Evolutionary conservation across 2,797 vertebrate genomes (phyloP).

Genomic region (Acanthopagrus latus): DNA sequence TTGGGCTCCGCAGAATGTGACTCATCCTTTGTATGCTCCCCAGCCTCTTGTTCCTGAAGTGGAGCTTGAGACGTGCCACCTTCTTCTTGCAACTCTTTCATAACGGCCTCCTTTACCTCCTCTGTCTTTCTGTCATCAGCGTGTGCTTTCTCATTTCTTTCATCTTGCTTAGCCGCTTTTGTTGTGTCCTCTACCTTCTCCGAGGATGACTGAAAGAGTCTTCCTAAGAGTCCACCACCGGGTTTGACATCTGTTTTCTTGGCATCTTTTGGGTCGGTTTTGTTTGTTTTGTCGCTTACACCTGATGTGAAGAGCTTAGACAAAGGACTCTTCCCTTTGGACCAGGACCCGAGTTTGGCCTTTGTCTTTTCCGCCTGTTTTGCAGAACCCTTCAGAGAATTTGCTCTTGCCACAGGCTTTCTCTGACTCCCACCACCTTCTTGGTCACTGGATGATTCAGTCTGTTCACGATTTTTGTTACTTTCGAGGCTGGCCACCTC

Average conservation of each 20-base stretch:
- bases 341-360: slow-evolving; percentile 79
- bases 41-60: slow-evolving; percentile 22
- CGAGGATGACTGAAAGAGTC: slow-evolving; percentile 75
- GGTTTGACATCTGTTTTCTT: slow-evolving; percentile 79
- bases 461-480: slow-evolving; percentile 35
- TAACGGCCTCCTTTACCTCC: slow-evolving; percentile 1
- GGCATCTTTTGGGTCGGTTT: slow-evolving; percentile 63
- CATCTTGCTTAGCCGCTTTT: slow-evolving; percentile 7
- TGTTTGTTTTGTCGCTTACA: slow-evolving; percentile 72
- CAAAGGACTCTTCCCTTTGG: slow-evolving; percentile 83
- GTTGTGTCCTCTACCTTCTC: slow-evolving; percentile 64
- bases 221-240: slow-evolving; percentile 75
- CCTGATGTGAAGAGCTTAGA: slow-evolving; percentile 82
- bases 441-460: slow-evolving; percentile 20
- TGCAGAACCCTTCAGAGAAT: slow-evolving; percentile 52
- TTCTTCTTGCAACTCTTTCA: slow-evolving; percentile 28
- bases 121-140: slow-evolving; percentile 32
- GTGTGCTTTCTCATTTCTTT: slow-evolving; percentile 17
- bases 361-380: slow-evolving; percentile 72
- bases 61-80: background rate
- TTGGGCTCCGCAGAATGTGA: background rate
- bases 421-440: slow-evolving; percentile 34
- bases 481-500: slow-evolving; percentile 22
- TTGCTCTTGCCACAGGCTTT: slow-evolving; percentile 55
- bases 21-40: background rate